Percentiles rank a stretch among this genome's conserved stretches.
Evolutionary conservation across 2,113 vertebrate genomes (phyloP).

Genomic region (Paedocypris sp.): DNA sequence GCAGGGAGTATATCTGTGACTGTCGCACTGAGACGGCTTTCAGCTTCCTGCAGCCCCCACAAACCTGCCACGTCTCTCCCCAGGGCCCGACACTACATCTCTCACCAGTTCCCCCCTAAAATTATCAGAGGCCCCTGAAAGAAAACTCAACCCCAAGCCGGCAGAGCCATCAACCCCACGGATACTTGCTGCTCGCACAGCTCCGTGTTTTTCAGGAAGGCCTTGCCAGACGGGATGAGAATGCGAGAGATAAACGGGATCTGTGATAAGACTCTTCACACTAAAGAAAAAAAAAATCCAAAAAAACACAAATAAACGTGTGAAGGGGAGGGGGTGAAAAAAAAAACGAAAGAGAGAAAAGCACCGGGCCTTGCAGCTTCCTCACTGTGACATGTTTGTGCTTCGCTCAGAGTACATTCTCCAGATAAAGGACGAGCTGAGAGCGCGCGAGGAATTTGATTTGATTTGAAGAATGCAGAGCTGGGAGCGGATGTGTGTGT

Average conservation of each 20-base stretch:
- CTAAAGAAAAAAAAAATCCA: constrained; percentile 40
- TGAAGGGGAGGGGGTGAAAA: neutral
- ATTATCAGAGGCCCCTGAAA: constrained; percentile 40
- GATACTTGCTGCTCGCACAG: constrained; percentile 39
- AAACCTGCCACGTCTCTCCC: constrained; percentile 32
- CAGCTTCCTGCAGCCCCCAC: constrained; percentile 43
- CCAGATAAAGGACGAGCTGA: constrained; percentile 64
- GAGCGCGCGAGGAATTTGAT: constrained; percentile 64
- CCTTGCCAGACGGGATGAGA: constrained; percentile 55
- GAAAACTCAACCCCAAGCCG: constrained; percentile 30
- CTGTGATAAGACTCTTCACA: constrained; percentile 49
- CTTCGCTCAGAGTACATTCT: constrained; percentile 63
- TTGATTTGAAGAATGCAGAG: constrained; percentile 60
- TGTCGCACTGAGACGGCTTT: constrained; percentile 41
- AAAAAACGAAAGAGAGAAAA: no score
- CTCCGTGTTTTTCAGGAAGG: constrained; percentile 60
- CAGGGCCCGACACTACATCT: constrained; percentile 35
- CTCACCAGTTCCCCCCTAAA: constrained; percentile 13
- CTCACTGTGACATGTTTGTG: constrained; percentile 66
- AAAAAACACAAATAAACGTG: constrained; percentile 53
- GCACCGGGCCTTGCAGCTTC: constrained; percentile 42
- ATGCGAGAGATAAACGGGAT: constrained; percentile 59
- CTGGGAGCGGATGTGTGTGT: constrained; percentile 54
- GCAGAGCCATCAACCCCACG: constrained; percentile 30
- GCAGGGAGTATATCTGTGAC: constrained; percentile 20